Evolutionary conservation across 2,888 invertebrate species (phyloP), one percentile per base, ranked within the genome.

Genomic region (Ichneumoninae sp.): DNA sequence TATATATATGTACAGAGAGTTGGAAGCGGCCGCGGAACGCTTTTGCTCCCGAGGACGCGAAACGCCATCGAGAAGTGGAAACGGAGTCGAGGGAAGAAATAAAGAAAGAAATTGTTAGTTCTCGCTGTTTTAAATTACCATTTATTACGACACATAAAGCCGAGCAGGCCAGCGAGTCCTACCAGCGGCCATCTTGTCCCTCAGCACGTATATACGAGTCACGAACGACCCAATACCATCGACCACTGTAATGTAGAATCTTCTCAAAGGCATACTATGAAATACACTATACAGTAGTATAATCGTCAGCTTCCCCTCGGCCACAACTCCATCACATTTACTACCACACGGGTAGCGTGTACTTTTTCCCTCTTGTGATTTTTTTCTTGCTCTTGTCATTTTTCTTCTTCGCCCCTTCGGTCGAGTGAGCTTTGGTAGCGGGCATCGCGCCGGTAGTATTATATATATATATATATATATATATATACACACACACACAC

Each of bases 121-220:
- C 93, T 93, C 93, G 91, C 93, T 93, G 93, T 93, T 93, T 93
- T 93, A 93, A 93, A 93, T 93, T 93, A 93, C 93, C 93, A 93
- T 93, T 93, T 93, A 93, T 93, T 93, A 93, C 93, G 91, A 93
- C 92, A 90, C 93, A 91, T 93, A 93, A 93, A 93, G 91, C 92
- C 91, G 87, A 88, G 88, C 89, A 88, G 89, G 89, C 86, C 87
- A 89, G 82, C 74, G 79, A 83, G 75, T 83, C 85, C 87, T 89
- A 90, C 89, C 88, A 90, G 91, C 92, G 90, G 93, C 93, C 93
- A 93, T 93, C 92, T 93, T 93, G 92, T 91, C 89, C 90, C 89
- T 90, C 86, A 81, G 86, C 83, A 88, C 86, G 79, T 75, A 65
- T 70, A 68, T 26, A 40, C 13, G 6, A 44, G 63, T 63, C 57